Percentiles rank a stretch among this genome's conserved stretches.
phyloP scores from a whole-genome alignment of 2,113 vertebrate genomes.

The Canis aureus region DNA sequence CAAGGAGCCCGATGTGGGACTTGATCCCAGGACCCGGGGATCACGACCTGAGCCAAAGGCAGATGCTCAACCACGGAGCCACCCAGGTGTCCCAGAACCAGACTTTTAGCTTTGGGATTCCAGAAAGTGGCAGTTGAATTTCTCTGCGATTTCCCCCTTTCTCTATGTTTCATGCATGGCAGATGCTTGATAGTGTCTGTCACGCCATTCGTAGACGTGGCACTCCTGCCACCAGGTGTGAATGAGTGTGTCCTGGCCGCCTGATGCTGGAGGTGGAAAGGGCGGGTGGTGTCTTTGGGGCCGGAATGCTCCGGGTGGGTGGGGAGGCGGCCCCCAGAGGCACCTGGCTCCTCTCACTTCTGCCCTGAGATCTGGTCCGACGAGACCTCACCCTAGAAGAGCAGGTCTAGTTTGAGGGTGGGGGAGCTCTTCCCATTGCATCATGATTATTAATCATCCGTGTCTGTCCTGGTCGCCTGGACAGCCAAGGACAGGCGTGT shows the following conservation, averaged over 20 bases:
- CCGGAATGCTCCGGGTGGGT: not conserved
- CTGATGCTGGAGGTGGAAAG: not conserved
- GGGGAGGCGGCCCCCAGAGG: not conserved
- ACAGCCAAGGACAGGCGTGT: not conserved
- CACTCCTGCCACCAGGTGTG: not conserved
- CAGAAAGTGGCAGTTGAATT: not conserved
- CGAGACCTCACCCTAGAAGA: not conserved
- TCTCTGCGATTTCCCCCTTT: not conserved
- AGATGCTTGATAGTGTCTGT: not conserved
- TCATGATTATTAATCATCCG: conserved; percentile 40
- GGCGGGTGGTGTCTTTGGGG: not conserved
- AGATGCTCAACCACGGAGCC: too few relatives aligned
- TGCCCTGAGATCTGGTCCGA: conserved; percentile 5
- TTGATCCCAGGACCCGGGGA: too few relatives aligned
- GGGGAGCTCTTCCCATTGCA: not conserved
- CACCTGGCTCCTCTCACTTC: not conserved
- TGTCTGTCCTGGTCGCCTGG: conserved; percentile 29
- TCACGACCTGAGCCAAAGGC: too few relatives aligned
- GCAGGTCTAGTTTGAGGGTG: not conserved
- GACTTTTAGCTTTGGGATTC: not conserved
- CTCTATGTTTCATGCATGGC: not conserved
- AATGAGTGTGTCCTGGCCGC: not conserved
- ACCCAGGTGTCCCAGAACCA: not conserved
- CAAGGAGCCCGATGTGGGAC: too few relatives aligned
- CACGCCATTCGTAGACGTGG: not conserved